Percentiles rank a stretch among this genome's conserved stretches.
Evolutionary conservation across 1,140 invertebrate species (phyloP).

Genomic region (Caenorhabditis inopinata): DNA sequence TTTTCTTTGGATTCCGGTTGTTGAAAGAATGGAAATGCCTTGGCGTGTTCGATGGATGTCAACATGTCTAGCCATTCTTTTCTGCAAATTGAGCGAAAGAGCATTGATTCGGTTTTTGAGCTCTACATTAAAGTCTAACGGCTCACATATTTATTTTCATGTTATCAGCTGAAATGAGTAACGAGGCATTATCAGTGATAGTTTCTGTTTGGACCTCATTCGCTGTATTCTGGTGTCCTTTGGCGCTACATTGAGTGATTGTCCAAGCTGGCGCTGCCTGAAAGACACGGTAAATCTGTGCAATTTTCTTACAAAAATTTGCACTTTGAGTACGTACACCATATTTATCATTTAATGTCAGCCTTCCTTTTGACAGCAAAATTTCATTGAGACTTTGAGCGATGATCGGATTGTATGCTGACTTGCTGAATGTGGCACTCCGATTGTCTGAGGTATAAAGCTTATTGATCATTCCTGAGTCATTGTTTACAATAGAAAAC

Average conservation of each 20-base stretch:
- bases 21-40: conserved; percentile 44
- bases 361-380: not conserved
- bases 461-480: not conserved
- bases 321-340: not conserved
- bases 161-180: not conserved
- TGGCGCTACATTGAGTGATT: not conserved
- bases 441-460: not conserved
- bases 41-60: conserved; percentile 40
- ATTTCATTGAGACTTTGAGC: not conserved
- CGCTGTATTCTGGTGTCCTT: not conserved
- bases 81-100: not conserved
- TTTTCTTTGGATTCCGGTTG: conserved; percentile 10
- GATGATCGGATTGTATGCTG: not conserved
- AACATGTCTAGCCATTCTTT: conserved; percentile 45
- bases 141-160: not conserved
- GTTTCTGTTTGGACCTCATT: not conserved
- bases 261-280: not conserved
- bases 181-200: not conserved
- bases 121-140: not conserved
- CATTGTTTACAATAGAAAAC: not conserved
- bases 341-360: not conserved
- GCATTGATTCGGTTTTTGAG: not conserved
- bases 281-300: not conserved
- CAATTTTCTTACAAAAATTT: not conserved
- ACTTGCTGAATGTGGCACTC: not conserved